These are phyloP conservation scores for Cryptophagus acutangulus DNA, from an alignment of 2,888 invertebrate species.

Conservation along the genomic window DNA sequence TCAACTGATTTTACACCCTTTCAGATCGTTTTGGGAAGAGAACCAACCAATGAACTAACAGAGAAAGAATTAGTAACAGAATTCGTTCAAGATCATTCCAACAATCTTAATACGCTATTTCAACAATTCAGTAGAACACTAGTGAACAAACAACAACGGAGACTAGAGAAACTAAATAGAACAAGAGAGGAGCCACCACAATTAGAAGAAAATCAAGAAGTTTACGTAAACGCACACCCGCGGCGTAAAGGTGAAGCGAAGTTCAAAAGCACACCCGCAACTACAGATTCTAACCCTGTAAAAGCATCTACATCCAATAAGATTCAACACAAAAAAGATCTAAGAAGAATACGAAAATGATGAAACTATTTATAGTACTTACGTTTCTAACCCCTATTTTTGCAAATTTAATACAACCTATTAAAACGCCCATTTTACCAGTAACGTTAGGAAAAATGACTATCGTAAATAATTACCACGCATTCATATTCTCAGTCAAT, in stretches of 20 bases:
- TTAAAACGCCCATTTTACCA: constrained; percentile 1
- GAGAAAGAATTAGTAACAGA: constrained; percentile 1
- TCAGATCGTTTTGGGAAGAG: not conserved
- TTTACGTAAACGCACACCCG: not conserved
- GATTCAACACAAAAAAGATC: constrained; percentile 3
- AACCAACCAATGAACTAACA: not conserved
- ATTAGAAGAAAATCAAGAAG: not conserved
- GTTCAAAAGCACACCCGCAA: not conserved
- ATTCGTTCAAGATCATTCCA: not conserved
- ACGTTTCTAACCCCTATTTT: not conserved
- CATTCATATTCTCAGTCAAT: not conserved
- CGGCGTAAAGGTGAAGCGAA: constrained; percentile 1
- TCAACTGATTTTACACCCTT: constrained; percentile 5
- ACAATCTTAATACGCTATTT: not conserved
- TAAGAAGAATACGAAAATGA: not conserved
- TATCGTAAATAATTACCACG: not conserved
- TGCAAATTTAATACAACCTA: not conserved
- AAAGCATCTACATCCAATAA: not conserved
- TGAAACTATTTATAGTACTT: not conserved
- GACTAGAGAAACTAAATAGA: not conserved
- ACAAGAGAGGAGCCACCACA: not conserved
- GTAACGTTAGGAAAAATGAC: not conserved
- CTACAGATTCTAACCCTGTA: not conserved
- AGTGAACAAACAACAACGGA: not conserved
- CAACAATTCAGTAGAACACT: not conserved